These are phyloP conservation scores for Elgonia sp. DNA, from an alignment of 2,888 invertebrate genomes.

Conservation along the genomic window DNA sequence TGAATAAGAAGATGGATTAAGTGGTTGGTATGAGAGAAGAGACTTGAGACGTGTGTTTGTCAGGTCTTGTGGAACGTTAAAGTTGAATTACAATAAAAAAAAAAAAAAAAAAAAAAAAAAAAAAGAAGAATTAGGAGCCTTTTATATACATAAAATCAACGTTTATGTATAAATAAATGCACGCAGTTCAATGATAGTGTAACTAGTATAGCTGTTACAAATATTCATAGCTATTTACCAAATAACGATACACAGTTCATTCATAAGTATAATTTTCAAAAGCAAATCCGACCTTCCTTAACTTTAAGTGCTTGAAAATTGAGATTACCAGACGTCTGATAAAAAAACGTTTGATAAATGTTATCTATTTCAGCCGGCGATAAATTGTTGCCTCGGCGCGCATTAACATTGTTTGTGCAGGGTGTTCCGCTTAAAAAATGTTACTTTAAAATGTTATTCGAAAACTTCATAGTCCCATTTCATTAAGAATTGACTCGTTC, in stretches of 20 bases:
- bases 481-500: too few species aligned
- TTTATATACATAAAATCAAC: too few species aligned
- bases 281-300: conserved; percentile 36
- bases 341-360: conserved; percentile 30
- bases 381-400: conserved; percentile 13
- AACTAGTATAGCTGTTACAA: background rate
- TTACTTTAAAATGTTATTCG: background rate
- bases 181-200: too few species aligned
- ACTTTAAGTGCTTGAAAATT: conserved; percentile 17
- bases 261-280: conserved; percentile 6
- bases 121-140: too few species aligned
- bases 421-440: conserved; percentile 19
- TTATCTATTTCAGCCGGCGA: conserved; percentile 27
- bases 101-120: too few species aligned
- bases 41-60: too few species aligned
- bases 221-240: background rate
- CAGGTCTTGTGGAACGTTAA: too few species aligned
- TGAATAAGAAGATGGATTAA: too few species aligned
- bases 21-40: too few species aligned
- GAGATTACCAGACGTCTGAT: conserved; percentile 19
- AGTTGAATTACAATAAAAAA: too few species aligned
- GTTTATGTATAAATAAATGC: too few species aligned
- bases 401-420: conserved; percentile 19
- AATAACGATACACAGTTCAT: background rate
- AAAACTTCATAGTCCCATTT: background rate